These are phyloP conservation scores for Mylabris phalerata DNA, from an alignment of 1,140 invertebrate species.

Conservation along the genomic window DNA sequence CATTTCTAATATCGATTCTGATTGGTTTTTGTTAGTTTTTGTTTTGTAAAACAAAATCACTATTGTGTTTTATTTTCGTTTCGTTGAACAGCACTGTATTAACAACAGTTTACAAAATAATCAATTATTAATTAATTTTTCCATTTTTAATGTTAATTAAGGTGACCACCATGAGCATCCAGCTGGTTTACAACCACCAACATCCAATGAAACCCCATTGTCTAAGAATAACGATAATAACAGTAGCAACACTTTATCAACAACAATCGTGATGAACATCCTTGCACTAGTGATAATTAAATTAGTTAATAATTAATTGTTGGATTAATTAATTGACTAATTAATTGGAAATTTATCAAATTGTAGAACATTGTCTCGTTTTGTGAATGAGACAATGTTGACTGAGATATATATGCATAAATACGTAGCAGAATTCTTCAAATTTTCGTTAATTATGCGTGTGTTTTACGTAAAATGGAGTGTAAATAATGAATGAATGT, in stretches of 20 bases:
- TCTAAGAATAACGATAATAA: too few species aligned
- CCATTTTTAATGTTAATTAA: neutral
- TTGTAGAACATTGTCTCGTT: slow-evolving; percentile 10
- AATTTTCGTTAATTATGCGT: too few species aligned
- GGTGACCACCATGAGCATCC: slow-evolving; percentile 5
- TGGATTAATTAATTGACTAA: too few species aligned
- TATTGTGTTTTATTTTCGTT: neutral
- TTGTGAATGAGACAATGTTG: slow-evolving; percentile 16
- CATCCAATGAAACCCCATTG: neutral
- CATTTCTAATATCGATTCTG: neutral
- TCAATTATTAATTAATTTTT: too few species aligned
- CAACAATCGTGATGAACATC: too few species aligned
- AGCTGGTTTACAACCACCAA: neutral
- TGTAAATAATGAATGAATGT: too few species aligned
- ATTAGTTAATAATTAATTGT: too few species aligned
- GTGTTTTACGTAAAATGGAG: too few species aligned
- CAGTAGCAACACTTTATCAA: too few species aligned
- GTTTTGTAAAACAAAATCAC: neutral
- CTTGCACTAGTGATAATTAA: too few species aligned
- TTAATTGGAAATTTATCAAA: slow-evolving; percentile 2
- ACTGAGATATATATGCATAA: neutral
- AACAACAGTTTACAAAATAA: too few species aligned
- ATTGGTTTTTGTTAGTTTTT: neutral
- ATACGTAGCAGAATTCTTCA: too few species aligned
- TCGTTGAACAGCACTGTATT: neutral